phyloP scores from a whole-genome alignment of 1,140 invertebrate genomes.

The Myzus persicae region DNA sequence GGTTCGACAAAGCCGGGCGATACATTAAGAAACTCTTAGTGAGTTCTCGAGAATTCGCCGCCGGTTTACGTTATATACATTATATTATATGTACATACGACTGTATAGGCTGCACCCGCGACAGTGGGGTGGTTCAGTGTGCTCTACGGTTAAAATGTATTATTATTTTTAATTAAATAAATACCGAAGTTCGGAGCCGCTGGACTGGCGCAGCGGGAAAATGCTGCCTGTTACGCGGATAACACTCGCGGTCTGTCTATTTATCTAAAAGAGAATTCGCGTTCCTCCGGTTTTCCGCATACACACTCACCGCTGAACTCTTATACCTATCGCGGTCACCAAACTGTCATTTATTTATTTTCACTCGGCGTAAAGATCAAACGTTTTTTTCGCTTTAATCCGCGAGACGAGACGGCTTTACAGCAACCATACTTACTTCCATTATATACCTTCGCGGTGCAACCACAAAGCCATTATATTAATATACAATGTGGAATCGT shows the following conservation, averaged over 20 bases:
- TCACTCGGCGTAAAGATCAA: neutral
- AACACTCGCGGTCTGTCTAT: neutral
- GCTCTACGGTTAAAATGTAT: neutral
- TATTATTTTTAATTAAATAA: conserved; percentile 22
- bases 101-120: neutral
- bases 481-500: neutral
- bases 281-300: neutral
- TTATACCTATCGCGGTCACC: neutral
- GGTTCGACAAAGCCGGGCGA: neutral
- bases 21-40: neutral
- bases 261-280: neutral
- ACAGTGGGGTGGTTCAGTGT: neutral
- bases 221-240: neutral
- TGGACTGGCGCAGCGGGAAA: neutral
- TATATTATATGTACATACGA: neutral
- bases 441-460: neutral
- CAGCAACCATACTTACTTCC: neutral
- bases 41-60: neutral
- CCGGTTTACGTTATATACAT: neutral
- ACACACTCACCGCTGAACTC: too few relatives aligned
- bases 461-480: neutral
- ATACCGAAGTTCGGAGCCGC: neutral
- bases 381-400: neutral
- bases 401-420: neutral
- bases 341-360: neutral